Base-by-base conservation (phyloP, 2,797 vertebrate genomes). In the Pempheris klunzingeri region DNA sequence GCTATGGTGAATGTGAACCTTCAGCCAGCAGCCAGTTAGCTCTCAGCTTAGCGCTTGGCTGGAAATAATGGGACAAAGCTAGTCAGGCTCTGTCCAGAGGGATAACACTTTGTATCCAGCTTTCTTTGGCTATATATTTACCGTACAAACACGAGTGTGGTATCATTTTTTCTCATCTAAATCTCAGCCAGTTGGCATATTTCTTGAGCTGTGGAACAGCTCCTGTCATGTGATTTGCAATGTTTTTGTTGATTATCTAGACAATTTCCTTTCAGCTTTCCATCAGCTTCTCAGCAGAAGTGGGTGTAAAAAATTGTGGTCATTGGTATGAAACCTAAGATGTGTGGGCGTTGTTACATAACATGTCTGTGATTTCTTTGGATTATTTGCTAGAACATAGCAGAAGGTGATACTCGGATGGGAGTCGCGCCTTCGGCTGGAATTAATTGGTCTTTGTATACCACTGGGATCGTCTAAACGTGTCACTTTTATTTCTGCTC, bases 391-490 rank as follows among this genome's bases (percentile, higher is more conserved):
- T 5, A 30, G 71, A 77, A 50, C 32, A 32, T 70, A 78, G 54
- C 41, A 20, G 52, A 50, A 38, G 57, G 55, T 44, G 65, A 55
- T n/a, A 50, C 53, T 60, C 62, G 61, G 61, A 67, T 66, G 55
- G 58, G 59, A 81, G 55, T 32, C 11, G 5, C n/a, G 8, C 77
- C 65, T 57, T 74, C 10, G 49, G 24, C 36, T 36, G 36, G 50
- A 75, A 20, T 41, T 67, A 20, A 71, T 73, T 55, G 69, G 44
- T 75, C 71, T 87, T 91, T 86, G 55, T 95, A 88, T 80, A 90
- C 85, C 78, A n/a, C n/a, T n/a, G 76, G 80, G 79, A 88, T 82
- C 71, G 89, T 92, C 85, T 60, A 74, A 82, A 82, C 87, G 78
- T 80, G 87, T 70, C 62, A 49, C 62, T 69, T 67, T 64, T 32